Percentiles rank a stretch among this genome's conserved stretches.
These are phyloP conservation scores for Geotrypetes seraphini DNA, from an alignment of 2,797 vertebrate species.

Conservation along the genomic window DNA sequence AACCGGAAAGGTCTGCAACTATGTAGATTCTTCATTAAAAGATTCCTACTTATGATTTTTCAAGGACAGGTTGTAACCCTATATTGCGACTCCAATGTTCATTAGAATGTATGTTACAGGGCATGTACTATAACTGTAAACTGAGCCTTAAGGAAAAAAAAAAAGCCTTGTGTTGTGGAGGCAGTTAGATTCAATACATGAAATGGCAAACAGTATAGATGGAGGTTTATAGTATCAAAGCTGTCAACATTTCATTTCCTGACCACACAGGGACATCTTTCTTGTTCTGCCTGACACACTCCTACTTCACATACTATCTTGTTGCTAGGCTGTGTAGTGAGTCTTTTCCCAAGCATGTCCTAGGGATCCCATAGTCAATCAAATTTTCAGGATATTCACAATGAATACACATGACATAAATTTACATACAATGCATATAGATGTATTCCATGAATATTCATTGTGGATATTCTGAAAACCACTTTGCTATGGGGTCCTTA, in stretches of 20 bases:
- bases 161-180: too few species aligned
- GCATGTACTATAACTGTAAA: slow-evolving; percentile 34
- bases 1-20: slow-evolving; percentile 12
- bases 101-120: slow-evolving; percentile 52
- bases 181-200: slow-evolving; percentile 4
- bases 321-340: too few species aligned
- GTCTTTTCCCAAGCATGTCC: too few species aligned
- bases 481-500: too few species aligned
- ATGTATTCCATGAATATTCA: too few species aligned
- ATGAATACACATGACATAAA: too few species aligned
- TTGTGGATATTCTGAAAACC: too few species aligned
- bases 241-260: slow-evolving; percentile 2
- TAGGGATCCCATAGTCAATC: too few species aligned
- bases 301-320: slow-evolving; percentile 1
- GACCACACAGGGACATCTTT: slow-evolving; percentile 4
- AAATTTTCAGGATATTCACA: too few species aligned
- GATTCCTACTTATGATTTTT: slow-evolving; percentile 10
- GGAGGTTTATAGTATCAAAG: slow-evolving; percentile 13
- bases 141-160: slow-evolving; percentile 26
- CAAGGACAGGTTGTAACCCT: slow-evolving; percentile 32
- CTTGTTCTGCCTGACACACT: slow-evolving; percentile 11
- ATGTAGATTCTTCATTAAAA: slow-evolving; percentile 23
- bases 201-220: slow-evolving; percentile 13
- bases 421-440: too few species aligned
- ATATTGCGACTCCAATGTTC: slow-evolving; percentile 38